phyloP scores from a whole-genome alignment of 2,888 invertebrate genomes.

The Pyrgus malvae region DNA sequence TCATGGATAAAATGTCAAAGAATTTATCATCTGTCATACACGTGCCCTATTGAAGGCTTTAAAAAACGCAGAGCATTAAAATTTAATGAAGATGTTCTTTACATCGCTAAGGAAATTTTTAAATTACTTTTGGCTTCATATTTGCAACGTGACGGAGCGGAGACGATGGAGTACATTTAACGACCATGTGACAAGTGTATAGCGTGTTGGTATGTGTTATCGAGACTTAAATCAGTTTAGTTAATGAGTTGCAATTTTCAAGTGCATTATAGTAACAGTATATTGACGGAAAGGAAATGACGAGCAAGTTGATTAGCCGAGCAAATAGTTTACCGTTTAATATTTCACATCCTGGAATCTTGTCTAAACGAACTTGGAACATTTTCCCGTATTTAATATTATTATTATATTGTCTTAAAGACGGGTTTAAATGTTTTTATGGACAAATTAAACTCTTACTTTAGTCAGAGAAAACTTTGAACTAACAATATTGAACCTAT shows the following conservation, averaged over 20 bases:
- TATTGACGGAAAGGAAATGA: not conserved
- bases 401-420: no score
- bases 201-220: not conserved
- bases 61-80: no score
- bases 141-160: not conserved
- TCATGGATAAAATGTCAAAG: not conserved
- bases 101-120: not conserved
- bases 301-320: conserved; percentile 11
- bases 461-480: no score
- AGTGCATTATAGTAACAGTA: no score
- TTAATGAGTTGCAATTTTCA: not conserved
- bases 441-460: no score
- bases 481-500: no score
- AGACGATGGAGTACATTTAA: not conserved
- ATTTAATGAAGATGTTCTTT: not conserved
- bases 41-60: not conserved
- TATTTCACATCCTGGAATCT: not conserved
- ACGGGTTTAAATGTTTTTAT: no score
- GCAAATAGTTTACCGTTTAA: not conserved
- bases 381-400: no score
- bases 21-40: conserved; percentile 4
- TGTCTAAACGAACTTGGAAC: no score
- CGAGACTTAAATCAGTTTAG: not conserved
- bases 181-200: not conserved
- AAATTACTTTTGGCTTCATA: not conserved